phyloP scores from a whole-genome alignment of 2,888 invertebrate genomes.

The Pinctada fucata region DNA sequence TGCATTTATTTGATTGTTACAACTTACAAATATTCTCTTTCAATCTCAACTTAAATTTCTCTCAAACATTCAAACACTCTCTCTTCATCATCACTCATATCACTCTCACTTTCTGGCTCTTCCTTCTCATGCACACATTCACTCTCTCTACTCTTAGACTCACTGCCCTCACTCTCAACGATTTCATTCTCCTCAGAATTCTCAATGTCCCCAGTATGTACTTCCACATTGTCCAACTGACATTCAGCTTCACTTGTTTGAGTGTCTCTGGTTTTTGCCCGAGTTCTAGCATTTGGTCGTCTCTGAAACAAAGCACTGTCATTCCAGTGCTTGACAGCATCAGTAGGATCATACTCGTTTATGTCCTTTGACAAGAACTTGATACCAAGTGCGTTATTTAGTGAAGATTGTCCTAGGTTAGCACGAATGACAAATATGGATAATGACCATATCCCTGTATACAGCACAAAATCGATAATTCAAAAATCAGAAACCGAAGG shows the following conservation, averaged over 20 bases:
- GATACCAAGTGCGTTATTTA: no score
- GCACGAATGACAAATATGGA: no score
- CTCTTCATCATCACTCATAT: not conserved
- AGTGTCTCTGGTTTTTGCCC: constrained; percentile 1
- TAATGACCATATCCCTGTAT: no score
- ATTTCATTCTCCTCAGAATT: not conserved
- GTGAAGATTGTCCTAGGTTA: no score
- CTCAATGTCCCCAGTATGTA: not conserved
- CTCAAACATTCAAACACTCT: constrained; percentile 2
- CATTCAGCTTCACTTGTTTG: not conserved
- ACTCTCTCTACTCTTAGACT: not conserved
- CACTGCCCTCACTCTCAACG: not conserved
- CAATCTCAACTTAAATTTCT: constrained; percentile 3
- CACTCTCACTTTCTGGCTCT: not conserved
- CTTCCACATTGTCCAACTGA: not conserved
- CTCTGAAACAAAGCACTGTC: not conserved
- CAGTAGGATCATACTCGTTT: no score
- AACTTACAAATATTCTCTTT: constrained; percentile 12
- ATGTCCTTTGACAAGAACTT: no score
- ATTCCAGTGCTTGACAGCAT: constrained; percentile 2
- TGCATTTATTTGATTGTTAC: no score
- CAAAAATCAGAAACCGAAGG: no score
- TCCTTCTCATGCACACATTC: not conserved
- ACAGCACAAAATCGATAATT: no score
- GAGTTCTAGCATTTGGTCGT: not conserved